Percentiles rank a stretch among this genome's conserved stretches.
phyloP scores from a whole-genome alignment of 2,797 vertebrate species.

The Chromis chromis region DNA sequence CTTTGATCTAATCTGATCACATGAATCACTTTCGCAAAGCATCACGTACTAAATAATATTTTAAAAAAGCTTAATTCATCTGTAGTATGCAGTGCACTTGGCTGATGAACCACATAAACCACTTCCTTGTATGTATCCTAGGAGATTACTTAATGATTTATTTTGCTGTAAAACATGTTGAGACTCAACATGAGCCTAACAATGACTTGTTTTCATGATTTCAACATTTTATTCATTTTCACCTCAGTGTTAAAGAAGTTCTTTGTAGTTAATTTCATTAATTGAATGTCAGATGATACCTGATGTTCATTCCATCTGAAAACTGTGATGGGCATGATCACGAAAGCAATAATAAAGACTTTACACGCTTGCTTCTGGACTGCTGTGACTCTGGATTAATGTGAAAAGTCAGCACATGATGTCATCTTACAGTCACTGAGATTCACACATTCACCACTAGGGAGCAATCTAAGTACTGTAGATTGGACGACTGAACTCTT shows the following conservation, averaged over 20 bases:
- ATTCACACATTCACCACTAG: constrained; percentile 54
- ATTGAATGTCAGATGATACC: constrained; percentile 23
- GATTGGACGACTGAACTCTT: neutral
- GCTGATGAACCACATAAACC: constrained; percentile 29
- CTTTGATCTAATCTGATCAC: constrained; percentile 2
- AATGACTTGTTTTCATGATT: neutral
- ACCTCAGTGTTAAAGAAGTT: constrained; percentile 9
- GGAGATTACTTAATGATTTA: constrained; percentile 19
- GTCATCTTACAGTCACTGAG: neutral
- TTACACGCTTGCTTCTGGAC: neutral
- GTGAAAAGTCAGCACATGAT: neutral
- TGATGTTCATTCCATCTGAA: constrained; percentile 51
- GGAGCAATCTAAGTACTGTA: neutral
- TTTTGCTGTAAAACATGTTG: constrained; percentile 29
- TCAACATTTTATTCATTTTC: constrained; percentile 1
- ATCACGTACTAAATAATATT: constrained; percentile 8
- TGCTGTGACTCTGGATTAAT: neutral
- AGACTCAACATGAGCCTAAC: constrained; percentile 3
- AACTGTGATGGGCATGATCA: constrained; percentile 45
- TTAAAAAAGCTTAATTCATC: constrained; percentile 2
- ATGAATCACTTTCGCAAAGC: constrained; percentile 21
- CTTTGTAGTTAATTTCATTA: constrained; percentile 9
- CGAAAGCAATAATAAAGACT: constrained; percentile 69
- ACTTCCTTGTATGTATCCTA: constrained; percentile 17
- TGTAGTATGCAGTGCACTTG: constrained; percentile 36